Conservation (phyloP, 2,113 vertebrate genomes). For the Lophotis ruficrista region DNA sequence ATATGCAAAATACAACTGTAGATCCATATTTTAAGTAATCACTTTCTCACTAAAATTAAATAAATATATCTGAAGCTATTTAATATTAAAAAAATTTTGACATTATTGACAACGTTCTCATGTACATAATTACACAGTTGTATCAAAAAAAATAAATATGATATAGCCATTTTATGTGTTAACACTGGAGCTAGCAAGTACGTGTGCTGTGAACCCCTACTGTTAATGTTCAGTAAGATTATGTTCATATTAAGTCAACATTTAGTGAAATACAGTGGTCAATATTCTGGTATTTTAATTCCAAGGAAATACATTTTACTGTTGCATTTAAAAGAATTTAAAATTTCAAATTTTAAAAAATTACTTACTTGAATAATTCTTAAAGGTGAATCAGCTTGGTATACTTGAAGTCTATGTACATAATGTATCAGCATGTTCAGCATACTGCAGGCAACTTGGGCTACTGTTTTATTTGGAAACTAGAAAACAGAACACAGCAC, state of each 20-base stretch:
- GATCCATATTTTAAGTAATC: neutral
- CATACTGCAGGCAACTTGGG: slow-evolving; percentile 94
- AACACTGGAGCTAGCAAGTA: neutral
- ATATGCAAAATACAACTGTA: neutral
- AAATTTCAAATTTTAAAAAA: neutral
- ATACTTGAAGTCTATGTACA: slow-evolving; percentile 89
- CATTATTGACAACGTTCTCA: neutral
- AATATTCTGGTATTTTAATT: neutral
- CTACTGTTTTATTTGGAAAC: slow-evolving; percentile 97
- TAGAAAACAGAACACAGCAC: slow-evolving; percentile 56
- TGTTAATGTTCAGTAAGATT: neutral
- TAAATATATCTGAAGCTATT: neutral
- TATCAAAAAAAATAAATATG: neutral
- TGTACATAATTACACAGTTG: neutral
- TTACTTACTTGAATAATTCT: slow-evolving; percentile 94
- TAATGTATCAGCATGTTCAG: slow-evolving; percentile 94
- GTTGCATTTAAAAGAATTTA: neutral
- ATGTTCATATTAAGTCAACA: neutral
- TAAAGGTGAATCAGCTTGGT: slow-evolving; percentile 91
- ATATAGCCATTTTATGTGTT: neutral
- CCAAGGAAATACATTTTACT: neutral
- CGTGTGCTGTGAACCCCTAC: neutral
- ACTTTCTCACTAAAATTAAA: neutral
- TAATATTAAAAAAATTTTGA: neutral
- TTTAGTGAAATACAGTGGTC: neutral